Conservation (phyloP, 2,888 invertebrate species). For the Rhagophthalmus giganteus region DNA sequence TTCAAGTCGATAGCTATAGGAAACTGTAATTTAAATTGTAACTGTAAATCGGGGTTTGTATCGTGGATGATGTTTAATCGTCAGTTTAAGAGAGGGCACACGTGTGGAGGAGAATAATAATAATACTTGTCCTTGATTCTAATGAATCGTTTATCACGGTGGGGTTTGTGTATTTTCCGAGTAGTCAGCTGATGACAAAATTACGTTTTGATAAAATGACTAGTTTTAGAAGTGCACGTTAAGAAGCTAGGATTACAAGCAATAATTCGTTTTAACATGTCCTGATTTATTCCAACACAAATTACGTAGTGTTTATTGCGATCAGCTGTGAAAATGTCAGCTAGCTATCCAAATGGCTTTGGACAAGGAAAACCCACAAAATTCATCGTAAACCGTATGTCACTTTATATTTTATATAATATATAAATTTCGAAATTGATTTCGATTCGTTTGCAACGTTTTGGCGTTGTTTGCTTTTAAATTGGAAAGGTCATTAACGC, state of each 20-base stretch:
- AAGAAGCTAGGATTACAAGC: constrained; percentile 13
- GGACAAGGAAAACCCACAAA: constrained; percentile 43
- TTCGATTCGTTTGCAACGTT: not conserved
- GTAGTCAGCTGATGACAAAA: constrained; percentile 48
- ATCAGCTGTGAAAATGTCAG: constrained; percentile 54
- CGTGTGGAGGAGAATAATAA: too few species aligned
- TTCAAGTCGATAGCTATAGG: too few species aligned
- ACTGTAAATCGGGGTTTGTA: too few species aligned
- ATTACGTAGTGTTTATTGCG: constrained; percentile 29
- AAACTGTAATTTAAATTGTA: too few species aligned
- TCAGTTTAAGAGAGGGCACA: too few species aligned
- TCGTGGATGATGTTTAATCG: too few species aligned
- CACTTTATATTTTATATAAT: constrained; percentile 7
- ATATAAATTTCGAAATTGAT: not conserved
- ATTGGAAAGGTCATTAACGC: constrained; percentile 3
- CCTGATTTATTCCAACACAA: constrained; percentile 12
- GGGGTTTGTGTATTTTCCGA: constrained; percentile 16
- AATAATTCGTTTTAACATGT: constrained; percentile 18
- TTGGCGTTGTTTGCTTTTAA: constrained; percentile 2
- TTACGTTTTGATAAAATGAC: constrained; percentile 47
- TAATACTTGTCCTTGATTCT: constrained; percentile 15
- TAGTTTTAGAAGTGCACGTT: constrained; percentile 34
- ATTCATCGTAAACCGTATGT: constrained; percentile 44
- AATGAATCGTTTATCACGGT: constrained; percentile 14
- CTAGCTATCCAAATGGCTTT: constrained; percentile 44